Base-by-base conservation (phyloP, 1,140 invertebrate genomes). In the Apis mellifera region DNA sequence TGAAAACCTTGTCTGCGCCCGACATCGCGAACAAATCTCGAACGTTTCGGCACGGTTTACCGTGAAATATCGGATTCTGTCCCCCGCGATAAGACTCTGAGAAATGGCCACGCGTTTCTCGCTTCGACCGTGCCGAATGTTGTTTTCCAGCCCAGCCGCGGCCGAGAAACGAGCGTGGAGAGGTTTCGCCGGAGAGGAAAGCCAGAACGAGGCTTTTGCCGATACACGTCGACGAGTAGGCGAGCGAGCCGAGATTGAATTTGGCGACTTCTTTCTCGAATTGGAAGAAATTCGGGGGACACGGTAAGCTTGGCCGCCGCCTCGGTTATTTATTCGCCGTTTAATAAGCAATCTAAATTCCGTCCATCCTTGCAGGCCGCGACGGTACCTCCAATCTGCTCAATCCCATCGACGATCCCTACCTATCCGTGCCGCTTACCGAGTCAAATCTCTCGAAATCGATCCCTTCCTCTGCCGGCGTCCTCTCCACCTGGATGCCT, bases 281-380 rank as follows among this genome's bases (percentile, higher is more conserved):
- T 32, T 55, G 17, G 17, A 82, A 77, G 80, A 70, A 69, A 82
- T 82, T 82, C 54, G 7, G 23, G 17, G 74, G 54, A 78, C 74
- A 50, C 65, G 55, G 9, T 17, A 26, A 26, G 1, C 26, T 48
- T 2, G 42, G 54, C 13, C 1, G 48, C 69, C 57, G 79, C 32
- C 32, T 57, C 86, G 79, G 83, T 92, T 93, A 92, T 93, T 93
- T 93, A 92, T 93, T 92, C 90, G 89, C 64, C 89, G 90, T 92
- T 92, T 93, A 92, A 93, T 93, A 93, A 93, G 92, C 92, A 93
- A 93, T 93, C 90, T 93, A 93, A 93, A 93, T 93, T 93, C 92
- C 92, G 90, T 92, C 89, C 90, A 90, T 92, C 90, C 89, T 92
- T 89, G 87, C 87, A 76, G 80, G 71, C 42, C 79, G 68, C 86